These are phyloP conservation scores for Sicus ferrugineus DNA, from an alignment of 2,888 invertebrate species.

Conservation along the genomic window DNA sequence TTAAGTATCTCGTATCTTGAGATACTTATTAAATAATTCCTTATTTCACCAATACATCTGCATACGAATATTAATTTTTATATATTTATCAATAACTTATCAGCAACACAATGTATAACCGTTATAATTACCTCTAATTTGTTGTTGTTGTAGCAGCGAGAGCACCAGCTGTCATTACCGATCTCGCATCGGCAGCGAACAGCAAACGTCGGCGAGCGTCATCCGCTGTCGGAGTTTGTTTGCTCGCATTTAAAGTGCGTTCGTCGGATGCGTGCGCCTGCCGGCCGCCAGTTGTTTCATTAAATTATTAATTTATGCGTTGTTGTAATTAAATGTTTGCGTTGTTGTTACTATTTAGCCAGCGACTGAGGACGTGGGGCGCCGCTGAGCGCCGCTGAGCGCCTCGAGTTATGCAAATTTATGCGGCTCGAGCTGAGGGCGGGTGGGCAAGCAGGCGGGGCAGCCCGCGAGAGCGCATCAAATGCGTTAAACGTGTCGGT, in stretches of 20 bases:
- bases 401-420: slow-evolving; percentile 40
- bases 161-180: background rate
- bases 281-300: background rate
- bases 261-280: background rate
- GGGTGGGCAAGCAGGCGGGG: background rate
- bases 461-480: slow-evolving; percentile 9
- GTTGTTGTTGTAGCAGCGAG: background rate
- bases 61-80: too few species aligned
- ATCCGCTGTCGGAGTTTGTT: background rate
- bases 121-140: too few species aligned
- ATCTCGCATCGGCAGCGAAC: background rate
- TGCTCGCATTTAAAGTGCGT: too few species aligned
- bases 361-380: background rate
- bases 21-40: too few species aligned
- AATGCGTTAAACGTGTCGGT: slow-evolving; percentile 39
- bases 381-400: slow-evolving; percentile 1
- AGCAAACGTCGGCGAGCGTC: background rate
- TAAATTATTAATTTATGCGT: slow-evolving; percentile 22
- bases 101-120: too few species aligned
- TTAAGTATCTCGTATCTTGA: too few species aligned
- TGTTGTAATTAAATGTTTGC: slow-evolving; percentile 21
- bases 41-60: too few species aligned
- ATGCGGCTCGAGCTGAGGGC: background rate
- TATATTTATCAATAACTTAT: too few species aligned
- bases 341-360: slow-evolving; percentile 9